Evolutionary conservation across 2,113 vertebrate species (phyloP).

Genomic region (Eclectus roratus): DNA sequence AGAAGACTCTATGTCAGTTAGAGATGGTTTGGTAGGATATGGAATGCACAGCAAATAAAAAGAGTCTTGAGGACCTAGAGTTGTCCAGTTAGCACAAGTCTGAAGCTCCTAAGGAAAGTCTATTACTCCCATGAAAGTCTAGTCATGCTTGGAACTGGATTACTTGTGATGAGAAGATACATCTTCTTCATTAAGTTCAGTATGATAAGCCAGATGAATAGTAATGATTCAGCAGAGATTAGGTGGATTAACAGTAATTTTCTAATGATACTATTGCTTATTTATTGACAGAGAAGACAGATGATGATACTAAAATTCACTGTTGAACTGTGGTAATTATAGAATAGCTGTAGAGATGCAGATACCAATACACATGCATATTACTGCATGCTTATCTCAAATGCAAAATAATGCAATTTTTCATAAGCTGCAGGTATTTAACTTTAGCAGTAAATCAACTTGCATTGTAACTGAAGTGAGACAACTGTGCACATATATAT

Average conservation of each 20-base stretch:
- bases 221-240: not conserved
- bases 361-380: not conserved
- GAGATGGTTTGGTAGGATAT: not conserved
- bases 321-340: not conserved
- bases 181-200: not conserved
- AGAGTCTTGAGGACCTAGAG: not conserved
- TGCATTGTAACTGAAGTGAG: not conserved
- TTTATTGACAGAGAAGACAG: accelerated
- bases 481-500: not conserved
- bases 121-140: not conserved
- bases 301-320: not conserved
- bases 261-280: not conserved
- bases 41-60: not conserved
- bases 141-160: not conserved
- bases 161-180: not conserved
- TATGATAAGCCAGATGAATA: not conserved
- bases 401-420: not conserved
- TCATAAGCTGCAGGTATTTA: not conserved
- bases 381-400: not conserved
- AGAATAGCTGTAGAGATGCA: not conserved
- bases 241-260: not conserved
- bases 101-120: not conserved
- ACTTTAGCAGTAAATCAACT: not conserved
- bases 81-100: not conserved
- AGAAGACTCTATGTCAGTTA: not conserved